These are phyloP conservation scores for Luidia sarsii DNA, from an alignment of 53 echinoderm and acorn worm genomes.

Conservation along the genomic window DNA sequence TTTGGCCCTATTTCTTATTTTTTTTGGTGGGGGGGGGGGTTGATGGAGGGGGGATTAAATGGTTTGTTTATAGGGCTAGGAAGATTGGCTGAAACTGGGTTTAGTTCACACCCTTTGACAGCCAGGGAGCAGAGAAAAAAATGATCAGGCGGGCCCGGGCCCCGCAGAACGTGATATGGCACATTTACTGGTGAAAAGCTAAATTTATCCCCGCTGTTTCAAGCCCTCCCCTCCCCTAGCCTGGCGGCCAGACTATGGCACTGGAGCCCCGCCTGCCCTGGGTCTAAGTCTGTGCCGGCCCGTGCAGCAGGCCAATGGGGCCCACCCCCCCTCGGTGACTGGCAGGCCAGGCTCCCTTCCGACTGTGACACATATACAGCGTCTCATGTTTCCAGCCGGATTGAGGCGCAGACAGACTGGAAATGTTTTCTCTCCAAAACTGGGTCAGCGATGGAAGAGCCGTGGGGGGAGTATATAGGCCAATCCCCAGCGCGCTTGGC, in stretches of 20 bases:
- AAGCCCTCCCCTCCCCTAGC: slow-evolving; percentile 40
- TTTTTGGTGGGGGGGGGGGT: no score
- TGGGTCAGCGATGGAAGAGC: slow-evolving; percentile 49
- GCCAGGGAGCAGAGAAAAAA: slow-evolving; percentile 10
- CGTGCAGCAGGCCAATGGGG: background rate
- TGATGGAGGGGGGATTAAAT: slow-evolving; percentile 12
- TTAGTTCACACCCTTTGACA: slow-evolving; percentile 39
- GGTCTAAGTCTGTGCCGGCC: background rate
- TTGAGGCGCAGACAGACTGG: slow-evolving; percentile 62
- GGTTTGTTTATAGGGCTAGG: slow-evolving; percentile 37
- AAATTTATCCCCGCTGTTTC: slow-evolving; percentile 59
- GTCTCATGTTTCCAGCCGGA: slow-evolving; percentile 61
- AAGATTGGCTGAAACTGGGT: slow-evolving; percentile 33
- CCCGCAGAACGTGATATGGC: slow-evolving; percentile 52
- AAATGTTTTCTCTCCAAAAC: slow-evolving; percentile 58
- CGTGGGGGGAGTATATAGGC: slow-evolving; percentile 53
- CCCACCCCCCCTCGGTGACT: no score
- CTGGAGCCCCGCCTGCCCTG: background rate
- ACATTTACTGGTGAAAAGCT: slow-evolving; percentile 54
- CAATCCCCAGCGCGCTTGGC: slow-evolving; percentile 59
- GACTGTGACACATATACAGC: slow-evolving; percentile 62
- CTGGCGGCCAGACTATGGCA: slow-evolving; percentile 25
- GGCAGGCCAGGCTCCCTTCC: slow-evolving; percentile 53
- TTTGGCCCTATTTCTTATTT: slow-evolving; percentile 10
- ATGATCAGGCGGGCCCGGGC: slow-evolving; percentile 11